Conservation (phyloP, 2,797 vertebrate genomes). For the Periparus ater region DNA sequence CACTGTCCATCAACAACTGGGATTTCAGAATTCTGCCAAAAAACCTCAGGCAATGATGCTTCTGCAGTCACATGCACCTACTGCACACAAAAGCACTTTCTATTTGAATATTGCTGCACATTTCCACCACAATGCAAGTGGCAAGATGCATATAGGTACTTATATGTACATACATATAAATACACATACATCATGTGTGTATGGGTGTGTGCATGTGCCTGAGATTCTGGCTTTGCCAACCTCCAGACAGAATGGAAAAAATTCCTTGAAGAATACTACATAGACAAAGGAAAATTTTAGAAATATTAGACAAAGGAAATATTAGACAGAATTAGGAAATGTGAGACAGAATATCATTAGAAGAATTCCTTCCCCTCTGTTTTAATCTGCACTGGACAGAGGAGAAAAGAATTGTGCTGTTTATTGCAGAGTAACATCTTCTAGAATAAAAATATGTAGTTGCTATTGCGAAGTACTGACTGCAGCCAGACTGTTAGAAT, state of each 20-base stretch:
- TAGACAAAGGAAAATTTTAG: background rate
- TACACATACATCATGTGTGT: background rate
- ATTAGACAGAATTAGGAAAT: background rate
- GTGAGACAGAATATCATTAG: background rate
- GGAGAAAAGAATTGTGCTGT: background rate
- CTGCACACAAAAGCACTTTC: background rate
- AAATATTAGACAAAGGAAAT: background rate
- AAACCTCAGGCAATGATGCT: background rate
- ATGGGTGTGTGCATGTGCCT: accelerated
- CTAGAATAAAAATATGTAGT: background rate
- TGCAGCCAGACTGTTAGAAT: background rate
- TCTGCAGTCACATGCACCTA: background rate
- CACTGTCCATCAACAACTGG: background rate
- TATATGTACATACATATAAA: background rate
- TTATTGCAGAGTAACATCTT: background rate
- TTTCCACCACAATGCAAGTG: background rate
- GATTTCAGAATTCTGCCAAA: background rate
- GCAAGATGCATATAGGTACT: background rate
- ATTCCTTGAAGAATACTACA: background rate
- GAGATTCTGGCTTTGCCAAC: background rate
- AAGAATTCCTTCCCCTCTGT: background rate
- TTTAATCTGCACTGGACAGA: background rate
- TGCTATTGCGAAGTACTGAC: background rate
- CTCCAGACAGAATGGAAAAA: background rate
- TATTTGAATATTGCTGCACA: background rate